These are phyloP conservation scores for Percina caprodes DNA, from an alignment of 2,113 vertebrate species.

Conservation along the genomic window DNA sequence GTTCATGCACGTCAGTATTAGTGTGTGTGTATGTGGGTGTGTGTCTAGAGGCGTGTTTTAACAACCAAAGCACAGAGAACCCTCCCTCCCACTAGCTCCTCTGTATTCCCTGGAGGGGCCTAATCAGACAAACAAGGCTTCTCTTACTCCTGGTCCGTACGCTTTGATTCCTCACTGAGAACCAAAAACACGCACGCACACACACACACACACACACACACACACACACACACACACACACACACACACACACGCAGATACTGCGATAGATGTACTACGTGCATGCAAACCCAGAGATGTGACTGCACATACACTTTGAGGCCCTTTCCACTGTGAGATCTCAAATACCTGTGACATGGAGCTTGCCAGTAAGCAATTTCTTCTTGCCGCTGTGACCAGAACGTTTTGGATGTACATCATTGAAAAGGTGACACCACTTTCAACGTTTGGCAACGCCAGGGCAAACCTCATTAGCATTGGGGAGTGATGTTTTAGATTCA, in stretches of 20 bases:
- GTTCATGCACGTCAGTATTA: conserved; percentile 7
- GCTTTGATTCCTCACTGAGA: conserved; percentile 65
- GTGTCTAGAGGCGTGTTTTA: conserved; percentile 18
- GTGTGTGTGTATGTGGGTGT: conserved; percentile 14
- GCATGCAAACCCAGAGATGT: background rate
- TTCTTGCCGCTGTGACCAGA: background rate
- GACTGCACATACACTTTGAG: conserved; percentile 3
- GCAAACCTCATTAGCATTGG: too few relatives aligned
- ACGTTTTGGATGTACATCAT: background rate
- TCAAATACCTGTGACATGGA: background rate
- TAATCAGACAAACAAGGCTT: conserved; percentile 71
- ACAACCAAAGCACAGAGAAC: conserved; percentile 29
- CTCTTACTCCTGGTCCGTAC: conserved; percentile 49
- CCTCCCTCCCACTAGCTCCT: conserved; percentile 32
- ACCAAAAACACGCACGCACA: conserved; percentile 31
- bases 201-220: conserved; percentile 11
- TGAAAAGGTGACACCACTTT: too few relatives aligned
- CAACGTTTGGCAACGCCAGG: too few relatives aligned
- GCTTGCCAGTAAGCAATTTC: background rate
- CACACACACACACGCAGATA: background rate
- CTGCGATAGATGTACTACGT: background rate
- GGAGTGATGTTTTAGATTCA: too few relatives aligned
- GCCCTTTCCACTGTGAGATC: background rate
- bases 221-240: background rate
- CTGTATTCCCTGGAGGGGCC: conserved; percentile 58